Evolutionary conservation across 2,888 invertebrate genomes (phyloP), one percentile per base, ranked within the genome.

Genomic region (Adelognathus sp.): DNA sequence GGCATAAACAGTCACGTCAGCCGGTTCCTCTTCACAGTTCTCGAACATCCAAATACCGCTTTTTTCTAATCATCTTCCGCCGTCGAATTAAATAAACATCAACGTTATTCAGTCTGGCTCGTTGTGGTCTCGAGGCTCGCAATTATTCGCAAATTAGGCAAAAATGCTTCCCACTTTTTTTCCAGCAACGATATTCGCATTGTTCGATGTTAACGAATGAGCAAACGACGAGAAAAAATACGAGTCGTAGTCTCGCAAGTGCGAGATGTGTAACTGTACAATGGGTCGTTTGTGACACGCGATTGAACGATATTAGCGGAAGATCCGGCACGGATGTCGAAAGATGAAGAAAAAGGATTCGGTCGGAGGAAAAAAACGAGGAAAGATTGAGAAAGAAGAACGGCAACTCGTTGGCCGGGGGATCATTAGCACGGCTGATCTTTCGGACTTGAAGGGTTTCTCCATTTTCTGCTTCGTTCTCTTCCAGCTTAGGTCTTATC

Each of bases 361-460:
- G 36, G 9, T 36, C 36, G 36, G n/a, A n/a, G 36, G 36, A n/a
- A 36, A 78, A 56, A 44, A 58, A 29, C 72, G 72, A 75, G 80
- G 73, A 76, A 80, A 79, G 69, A 84, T 81, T 76, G 82, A 58
- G 61, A 54, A 74, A 80, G 77, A 64, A 70, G 50, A 58, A 31
- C 74, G 36, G 41, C 58, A 76, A 63, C 44, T 81, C 84, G 83
- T 87, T 86, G 82, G 86, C n/a, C n/a, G 58, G 86, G 86, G 83
- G 86, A 87, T 88, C 87, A 88, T 88, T 88, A 88, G 88, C 84
- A 84, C 86, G 85, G 82, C 85, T 84, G 85, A 85, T 82, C 76
- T 82, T 82, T 36, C 36, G 36, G 36, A 11, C n/a, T 36, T 36
- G 9, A 36, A 36, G 36, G 36, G 36, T 36, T 6, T 36, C 36